Evolutionary conservation across 2,113 vertebrate genomes (phyloP).

Genomic region (Bombycilla garrulus): DNA sequence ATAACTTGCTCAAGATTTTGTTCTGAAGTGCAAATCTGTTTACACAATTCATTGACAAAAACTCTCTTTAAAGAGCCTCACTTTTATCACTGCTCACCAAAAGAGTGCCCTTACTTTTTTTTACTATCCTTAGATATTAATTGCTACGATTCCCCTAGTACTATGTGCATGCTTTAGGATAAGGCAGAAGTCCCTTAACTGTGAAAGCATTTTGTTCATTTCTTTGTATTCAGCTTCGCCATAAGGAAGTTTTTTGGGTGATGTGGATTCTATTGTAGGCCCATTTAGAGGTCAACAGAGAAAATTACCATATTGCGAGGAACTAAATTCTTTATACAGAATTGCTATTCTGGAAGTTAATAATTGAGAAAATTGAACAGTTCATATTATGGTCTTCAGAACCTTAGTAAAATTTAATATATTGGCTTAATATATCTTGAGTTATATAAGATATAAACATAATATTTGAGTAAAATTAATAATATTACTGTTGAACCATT

Average conservation of each 20-base stretch:
- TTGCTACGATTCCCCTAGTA: not conserved
- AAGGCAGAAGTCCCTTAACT: not conserved
- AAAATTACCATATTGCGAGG: not conserved
- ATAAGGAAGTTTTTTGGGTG: not conserved
- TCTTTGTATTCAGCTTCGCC: not conserved
- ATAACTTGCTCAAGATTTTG: not conserved
- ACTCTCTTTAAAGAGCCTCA: not conserved
- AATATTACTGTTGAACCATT: not conserved
- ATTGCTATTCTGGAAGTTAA: not conserved
- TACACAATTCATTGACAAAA: not conserved
- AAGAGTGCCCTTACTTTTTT: not conserved
- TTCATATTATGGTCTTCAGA: not conserved
- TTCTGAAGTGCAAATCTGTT: not conserved
- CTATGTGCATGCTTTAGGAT: not conserved
- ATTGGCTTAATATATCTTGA: not conserved
- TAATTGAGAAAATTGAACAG: not conserved
- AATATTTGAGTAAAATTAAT: not conserved
- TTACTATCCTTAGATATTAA: not conserved
- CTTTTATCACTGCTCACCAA: not conserved
- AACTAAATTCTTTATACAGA: not conserved
- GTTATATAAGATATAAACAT: not conserved
- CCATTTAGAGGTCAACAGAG: not conserved
- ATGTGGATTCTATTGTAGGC: not conserved
- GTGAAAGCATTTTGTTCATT: not conserved
- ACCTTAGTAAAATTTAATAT: not conserved